Conservation (phyloP, 2,113 vertebrate species). For the Tychaedon coryphoeus region DNA sequence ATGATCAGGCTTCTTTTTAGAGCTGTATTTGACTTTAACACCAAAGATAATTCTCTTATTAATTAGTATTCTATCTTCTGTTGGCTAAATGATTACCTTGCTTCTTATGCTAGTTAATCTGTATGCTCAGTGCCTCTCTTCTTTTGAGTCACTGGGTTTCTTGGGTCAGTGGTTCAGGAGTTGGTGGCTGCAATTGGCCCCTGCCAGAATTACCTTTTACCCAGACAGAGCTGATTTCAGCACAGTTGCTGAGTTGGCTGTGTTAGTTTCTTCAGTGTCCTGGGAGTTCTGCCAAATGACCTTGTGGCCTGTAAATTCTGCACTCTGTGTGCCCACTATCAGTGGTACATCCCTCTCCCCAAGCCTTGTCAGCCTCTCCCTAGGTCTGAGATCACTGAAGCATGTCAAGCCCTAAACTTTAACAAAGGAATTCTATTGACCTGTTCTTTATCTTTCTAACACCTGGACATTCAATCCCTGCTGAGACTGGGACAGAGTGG, state of each 20-base stretch:
- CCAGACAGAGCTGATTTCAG: background rate
- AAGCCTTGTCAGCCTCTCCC: background rate
- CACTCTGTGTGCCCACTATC: background rate
- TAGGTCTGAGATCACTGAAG: background rate
- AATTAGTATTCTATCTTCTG: background rate
- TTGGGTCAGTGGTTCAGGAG: background rate
- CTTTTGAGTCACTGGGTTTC: background rate
- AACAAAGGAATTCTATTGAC: background rate
- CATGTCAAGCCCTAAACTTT: background rate
- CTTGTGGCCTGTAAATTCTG: background rate
- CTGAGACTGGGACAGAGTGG: rapidly evolving
- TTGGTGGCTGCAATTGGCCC: background rate
- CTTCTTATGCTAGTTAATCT: background rate
- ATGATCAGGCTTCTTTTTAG: background rate
- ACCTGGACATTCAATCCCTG: background rate
- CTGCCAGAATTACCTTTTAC: background rate
- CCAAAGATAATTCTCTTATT: background rate
- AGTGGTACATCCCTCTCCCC: background rate
- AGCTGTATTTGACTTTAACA: background rate
- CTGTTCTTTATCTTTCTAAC: background rate
- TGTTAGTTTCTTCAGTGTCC: background rate
- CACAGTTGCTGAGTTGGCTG: background rate
- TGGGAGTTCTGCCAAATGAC: background rate
- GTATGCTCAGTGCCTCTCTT: background rate
- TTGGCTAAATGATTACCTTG: background rate